Conservation (phyloP, 1,140 invertebrate genomes). For the Pristionchus pacificus region DNA sequence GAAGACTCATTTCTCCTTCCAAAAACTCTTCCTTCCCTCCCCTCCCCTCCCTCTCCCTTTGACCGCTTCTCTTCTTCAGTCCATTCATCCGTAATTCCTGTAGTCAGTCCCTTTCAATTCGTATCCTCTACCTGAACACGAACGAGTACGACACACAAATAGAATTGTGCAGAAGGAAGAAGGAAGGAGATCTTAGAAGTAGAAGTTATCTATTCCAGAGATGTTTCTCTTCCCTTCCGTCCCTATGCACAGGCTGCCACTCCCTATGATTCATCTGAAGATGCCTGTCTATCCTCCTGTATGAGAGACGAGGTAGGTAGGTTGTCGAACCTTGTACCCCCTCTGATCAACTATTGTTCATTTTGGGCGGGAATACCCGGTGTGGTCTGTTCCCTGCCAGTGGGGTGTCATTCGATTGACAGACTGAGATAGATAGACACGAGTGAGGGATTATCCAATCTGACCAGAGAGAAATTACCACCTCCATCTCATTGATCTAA, state of each 20-base stretch:
- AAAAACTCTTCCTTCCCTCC: neutral
- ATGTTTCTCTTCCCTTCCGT: constrained; percentile 36
- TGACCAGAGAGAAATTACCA: no score
- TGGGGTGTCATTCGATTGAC: no score
- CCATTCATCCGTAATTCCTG: neutral
- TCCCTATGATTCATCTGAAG: constrained; percentile 48
- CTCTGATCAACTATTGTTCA: no score
- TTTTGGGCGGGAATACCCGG: no score
- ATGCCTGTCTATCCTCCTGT: constrained; percentile 45
- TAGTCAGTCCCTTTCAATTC: neutral
- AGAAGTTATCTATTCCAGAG: constrained; percentile 14
- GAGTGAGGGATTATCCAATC: no score
- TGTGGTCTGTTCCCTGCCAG: no score
- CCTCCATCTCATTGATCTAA: no score
- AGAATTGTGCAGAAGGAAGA: no score
- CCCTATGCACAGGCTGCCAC: constrained; percentile 49
- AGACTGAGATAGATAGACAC: no score
- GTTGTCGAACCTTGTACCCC: no score
- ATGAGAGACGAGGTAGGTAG: constrained; percentile 41
- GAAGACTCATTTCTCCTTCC: neutral
- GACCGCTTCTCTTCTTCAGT: neutral
- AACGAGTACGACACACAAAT: neutral
- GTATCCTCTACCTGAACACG: no score
- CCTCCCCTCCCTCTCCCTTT: no score
- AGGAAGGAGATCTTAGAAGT: neutral